phyloP scores from a whole-genome alignment of 2,888 invertebrate genomes.

The Acleris literana region DNA sequence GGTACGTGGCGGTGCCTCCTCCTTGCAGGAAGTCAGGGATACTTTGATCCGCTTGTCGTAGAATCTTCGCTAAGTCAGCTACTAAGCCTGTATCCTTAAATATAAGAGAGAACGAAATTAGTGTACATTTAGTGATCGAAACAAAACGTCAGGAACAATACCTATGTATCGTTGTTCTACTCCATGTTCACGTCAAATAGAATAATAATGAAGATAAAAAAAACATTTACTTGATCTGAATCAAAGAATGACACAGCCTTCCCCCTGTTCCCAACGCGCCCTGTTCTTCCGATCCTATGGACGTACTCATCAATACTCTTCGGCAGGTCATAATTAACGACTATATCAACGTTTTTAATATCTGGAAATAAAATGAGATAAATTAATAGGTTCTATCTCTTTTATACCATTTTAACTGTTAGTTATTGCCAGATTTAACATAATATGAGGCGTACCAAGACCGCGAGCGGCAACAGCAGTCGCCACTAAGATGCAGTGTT shows the following conservation, averaged over 20 bases:
- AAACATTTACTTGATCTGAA: slow-evolving; percentile 63
- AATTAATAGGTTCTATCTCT: not conserved
- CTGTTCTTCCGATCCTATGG: slow-evolving; percentile 97
- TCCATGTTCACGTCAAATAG: too few species aligned
- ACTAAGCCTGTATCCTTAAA: slow-evolving; percentile 84
- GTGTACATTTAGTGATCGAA: not conserved
- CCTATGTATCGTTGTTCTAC: too few species aligned
- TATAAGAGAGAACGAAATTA: not conserved
- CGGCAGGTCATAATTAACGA: slow-evolving; percentile 96
- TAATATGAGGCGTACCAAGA: slow-evolving; percentile 78
- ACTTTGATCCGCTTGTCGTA: slow-evolving; percentile 90
- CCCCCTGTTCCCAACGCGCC: slow-evolving; percentile 95
- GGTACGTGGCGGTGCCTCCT: slow-evolving; percentile 76
- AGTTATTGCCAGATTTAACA: slow-evolving; percentile 5
- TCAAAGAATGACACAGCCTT: slow-evolving; percentile 94
- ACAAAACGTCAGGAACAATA: too few species aligned
- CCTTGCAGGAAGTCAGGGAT: slow-evolving; percentile 90
- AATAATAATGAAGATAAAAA: not conserved
- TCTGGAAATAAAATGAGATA: slow-evolving; percentile 74
- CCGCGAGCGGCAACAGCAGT: slow-evolving; percentile 98
- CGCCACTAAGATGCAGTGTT: slow-evolving; percentile 92
- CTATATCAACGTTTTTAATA: slow-evolving; percentile 93
- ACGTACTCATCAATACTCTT: slow-evolving; percentile 96
- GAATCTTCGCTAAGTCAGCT: slow-evolving; percentile 87
- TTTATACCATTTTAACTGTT: too few species aligned